A percentile compares a stretch with the other conserved stretches of the same genome.
Conservation (phyloP, 2,888 invertebrate genomes). For the Antheraea assamensis region DNA sequence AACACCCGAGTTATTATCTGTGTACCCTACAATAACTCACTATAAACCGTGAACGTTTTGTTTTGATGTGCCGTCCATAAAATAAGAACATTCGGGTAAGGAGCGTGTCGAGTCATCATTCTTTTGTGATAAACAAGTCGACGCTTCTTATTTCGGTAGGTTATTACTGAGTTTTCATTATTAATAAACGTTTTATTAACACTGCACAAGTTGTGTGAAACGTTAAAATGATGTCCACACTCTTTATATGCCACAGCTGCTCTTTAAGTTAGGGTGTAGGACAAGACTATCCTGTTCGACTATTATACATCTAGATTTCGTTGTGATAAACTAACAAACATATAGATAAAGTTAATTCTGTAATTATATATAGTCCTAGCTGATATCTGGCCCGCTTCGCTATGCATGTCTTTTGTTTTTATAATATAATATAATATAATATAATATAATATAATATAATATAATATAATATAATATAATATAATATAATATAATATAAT, state of each 20-base stretch:
- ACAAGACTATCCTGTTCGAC: too few relatives aligned
- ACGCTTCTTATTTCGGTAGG: conserved; percentile 59
- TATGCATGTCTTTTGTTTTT: too few relatives aligned
- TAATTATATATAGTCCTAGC: too few relatives aligned
- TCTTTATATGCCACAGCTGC: background rate
- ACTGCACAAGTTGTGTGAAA: conserved; percentile 61
- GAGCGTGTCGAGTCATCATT: conserved; percentile 39
- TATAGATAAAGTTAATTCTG: too few relatives aligned
- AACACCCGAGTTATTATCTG: conserved; percentile 13
- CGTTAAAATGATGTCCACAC: conserved; percentile 38
- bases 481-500: background rate
- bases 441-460: too few relatives aligned
- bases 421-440: too few relatives aligned
- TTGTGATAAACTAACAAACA: too few relatives aligned
- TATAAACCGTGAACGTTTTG: conserved; percentile 42
- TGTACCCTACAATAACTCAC: conserved; percentile 19
- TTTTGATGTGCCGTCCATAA: conserved; percentile 46
- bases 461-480: background rate
- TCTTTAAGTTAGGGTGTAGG: background rate
- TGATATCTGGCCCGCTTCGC: too few relatives aligned
- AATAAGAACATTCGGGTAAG: conserved; percentile 52
- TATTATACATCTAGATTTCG: too few relatives aligned
- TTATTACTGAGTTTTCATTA: conserved; percentile 70
- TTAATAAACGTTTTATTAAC: conserved; percentile 72
- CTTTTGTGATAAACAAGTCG: conserved; percentile 54